A percentile compares a stretch with the other conserved stretches of the same genome.
Evolutionary conservation across 2,113 vertebrate species (phyloP).

Genomic region (Gallinago undulata): DNA sequence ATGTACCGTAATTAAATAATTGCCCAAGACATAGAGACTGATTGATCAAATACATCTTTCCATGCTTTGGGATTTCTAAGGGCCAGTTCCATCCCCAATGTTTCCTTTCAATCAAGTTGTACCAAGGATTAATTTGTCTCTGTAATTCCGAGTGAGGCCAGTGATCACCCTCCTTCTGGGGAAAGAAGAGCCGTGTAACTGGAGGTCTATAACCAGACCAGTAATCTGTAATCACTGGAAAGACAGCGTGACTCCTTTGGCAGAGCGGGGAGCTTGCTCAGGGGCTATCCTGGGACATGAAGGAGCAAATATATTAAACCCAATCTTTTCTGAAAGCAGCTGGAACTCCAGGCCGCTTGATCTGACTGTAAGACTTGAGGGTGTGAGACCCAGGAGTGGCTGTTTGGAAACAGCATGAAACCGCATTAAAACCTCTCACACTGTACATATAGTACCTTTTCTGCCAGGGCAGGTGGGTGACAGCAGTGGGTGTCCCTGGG

Average conservation of each 20-base stretch:
- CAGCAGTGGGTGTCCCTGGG: not conserved
- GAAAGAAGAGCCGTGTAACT: not conserved
- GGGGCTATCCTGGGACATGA: not conserved
- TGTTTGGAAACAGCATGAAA: not conserved
- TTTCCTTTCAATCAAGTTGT: not conserved
- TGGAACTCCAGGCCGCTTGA: not conserved
- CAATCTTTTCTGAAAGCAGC: not conserved
- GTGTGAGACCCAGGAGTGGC: not conserved
- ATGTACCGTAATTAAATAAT: not conserved
- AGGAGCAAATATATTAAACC: not conserved
- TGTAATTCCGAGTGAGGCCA: not conserved
- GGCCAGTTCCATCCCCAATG: not conserved
- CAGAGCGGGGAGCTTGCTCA: not conserved
- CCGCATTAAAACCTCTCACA: not conserved
- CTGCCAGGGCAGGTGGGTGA: no score
- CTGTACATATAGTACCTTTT: accelerated
- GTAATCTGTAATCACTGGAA: not conserved
- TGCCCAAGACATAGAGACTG: not conserved
- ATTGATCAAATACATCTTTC: not conserved
- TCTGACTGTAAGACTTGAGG: not conserved
- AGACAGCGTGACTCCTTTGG: not conserved
- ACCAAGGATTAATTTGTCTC: not conserved
- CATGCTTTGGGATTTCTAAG: not conserved
- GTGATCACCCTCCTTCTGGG: not conserved
- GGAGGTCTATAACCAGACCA: not conserved